A percentile compares a stretch with the other conserved stretches of the same genome.
Conservation (phyloP, 1,140 invertebrate genomes). For the Eumaeus atala region DNA sequence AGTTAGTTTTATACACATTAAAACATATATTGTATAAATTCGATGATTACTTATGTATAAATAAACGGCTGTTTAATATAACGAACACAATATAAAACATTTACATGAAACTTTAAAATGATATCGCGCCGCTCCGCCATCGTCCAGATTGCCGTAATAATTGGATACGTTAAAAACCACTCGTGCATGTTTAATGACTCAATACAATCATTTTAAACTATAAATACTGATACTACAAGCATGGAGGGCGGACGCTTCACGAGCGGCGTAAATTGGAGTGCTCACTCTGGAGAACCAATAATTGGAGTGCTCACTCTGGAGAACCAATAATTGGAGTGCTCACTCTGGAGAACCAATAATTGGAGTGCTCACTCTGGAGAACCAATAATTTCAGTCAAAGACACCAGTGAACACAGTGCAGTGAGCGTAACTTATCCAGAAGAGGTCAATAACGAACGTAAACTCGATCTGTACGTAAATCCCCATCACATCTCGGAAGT, state of each 20-base stretch:
- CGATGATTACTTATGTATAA: background rate
- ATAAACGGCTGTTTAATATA: background rate
- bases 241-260: background rate
- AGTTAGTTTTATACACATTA: too few relatives aligned
- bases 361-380: too few relatives aligned
- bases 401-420: too few relatives aligned
- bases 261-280: too few relatives aligned
- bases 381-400: too few relatives aligned
- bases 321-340: too few relatives aligned
- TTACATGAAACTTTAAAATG: background rate
- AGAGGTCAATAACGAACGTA: constrained; percentile 1
- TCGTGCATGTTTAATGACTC: background rate
- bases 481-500: constrained; percentile 49
- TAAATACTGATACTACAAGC: constrained; percentile 42
- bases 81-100: background rate
- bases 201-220: background rate
- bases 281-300: too few relatives aligned
- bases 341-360: too few relatives aligned
- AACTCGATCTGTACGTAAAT: constrained; percentile 50
- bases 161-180: constrained; percentile 14
- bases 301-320: too few relatives aligned
- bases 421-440: too few relatives aligned
- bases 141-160: constrained; percentile 12
- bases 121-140: background rate
- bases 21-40: too few relatives aligned